A percentile compares a stretch with the other conserved stretches of the same genome.
These are phyloP conservation scores for Haliclona indistincta DNA, from an alignment of 37 sponge, comb jelly and placozoan genomes.

Conservation along the genomic window DNA sequence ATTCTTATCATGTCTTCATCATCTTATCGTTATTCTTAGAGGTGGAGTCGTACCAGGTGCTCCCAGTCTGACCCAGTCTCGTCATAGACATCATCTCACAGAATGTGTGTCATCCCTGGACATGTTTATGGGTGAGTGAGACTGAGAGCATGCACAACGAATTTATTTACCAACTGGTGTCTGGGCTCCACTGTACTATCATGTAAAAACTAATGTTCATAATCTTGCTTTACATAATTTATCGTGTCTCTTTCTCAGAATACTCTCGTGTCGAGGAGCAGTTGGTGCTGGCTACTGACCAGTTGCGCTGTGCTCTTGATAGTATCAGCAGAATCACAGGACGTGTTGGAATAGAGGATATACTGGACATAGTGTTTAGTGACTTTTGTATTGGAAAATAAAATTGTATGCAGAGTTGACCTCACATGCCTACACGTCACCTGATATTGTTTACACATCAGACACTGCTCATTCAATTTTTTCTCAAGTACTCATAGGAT, in stretches of 20 bases:
- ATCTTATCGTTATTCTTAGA: slow-evolving; percentile 31
- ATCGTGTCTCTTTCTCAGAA: not conserved
- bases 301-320: slow-evolving; percentile 59
- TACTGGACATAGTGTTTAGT: slow-evolving; percentile 78
- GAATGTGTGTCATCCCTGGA: slow-evolving; percentile 22
- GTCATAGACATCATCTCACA: slow-evolving; percentile 63
- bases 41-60: slow-evolving; percentile 70
- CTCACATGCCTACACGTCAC: too few relatives aligned
- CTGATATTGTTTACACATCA: too few relatives aligned
- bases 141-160: not conserved
- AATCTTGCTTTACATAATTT: too few relatives aligned
- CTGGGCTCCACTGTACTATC: too few relatives aligned
- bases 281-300: slow-evolving; percentile 75
- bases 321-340: slow-evolving; percentile 81
- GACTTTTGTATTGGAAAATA: slow-evolving; percentile 95
- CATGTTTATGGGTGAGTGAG: slow-evolving; percentile 40
- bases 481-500: too few relatives aligned
- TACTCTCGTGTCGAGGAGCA: not conserved
- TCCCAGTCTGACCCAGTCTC: slow-evolving; percentile 65
- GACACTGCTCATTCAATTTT: too few relatives aligned
- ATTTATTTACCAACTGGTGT: not conserved
- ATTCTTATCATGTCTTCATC: not conserved
- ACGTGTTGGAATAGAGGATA: slow-evolving; percentile 73
- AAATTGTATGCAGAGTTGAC: too few relatives aligned
- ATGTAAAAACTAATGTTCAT: too few relatives aligned